These are phyloP conservation scores for Chironomus riparius DNA, from an alignment of 2,888 invertebrate species.

Conservation along the genomic window DNA sequence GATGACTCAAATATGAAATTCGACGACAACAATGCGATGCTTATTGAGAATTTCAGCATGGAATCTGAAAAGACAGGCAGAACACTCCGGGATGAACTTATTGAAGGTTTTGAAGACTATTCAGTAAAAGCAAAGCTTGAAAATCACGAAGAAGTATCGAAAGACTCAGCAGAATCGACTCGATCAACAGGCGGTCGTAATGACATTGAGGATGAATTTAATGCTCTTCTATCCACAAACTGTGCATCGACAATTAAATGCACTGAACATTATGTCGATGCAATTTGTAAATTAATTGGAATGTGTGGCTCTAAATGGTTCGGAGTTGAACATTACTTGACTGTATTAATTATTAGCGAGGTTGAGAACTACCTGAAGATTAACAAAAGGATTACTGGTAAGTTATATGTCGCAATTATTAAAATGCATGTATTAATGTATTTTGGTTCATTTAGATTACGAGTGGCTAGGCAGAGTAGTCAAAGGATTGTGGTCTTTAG, in stretches of 20 bases:
- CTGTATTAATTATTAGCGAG: slow-evolving; percentile 11
- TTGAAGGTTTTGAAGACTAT: slow-evolving; percentile 17
- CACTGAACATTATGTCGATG: slow-evolving; percentile 33
- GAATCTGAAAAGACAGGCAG: slow-evolving; percentile 7
- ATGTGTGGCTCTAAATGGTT: slow-evolving; percentile 24
- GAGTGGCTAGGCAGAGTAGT: slow-evolving; percentile 37
- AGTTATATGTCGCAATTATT: not conserved
- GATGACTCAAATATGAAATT: slow-evolving; percentile 22
- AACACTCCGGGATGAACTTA: not conserved
- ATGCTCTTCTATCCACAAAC: slow-evolving; percentile 15
- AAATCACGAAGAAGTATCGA: slow-evolving; percentile 13
- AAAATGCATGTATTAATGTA: not conserved
- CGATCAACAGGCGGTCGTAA: not conserved
- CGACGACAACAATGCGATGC: slow-evolving; percentile 15
- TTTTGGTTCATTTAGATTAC: slow-evolving; percentile 34
- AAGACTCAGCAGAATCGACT: slow-evolving; percentile 6
- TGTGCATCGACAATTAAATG: slow-evolving; percentile 30
- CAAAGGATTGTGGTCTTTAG: slow-evolving; percentile 37
- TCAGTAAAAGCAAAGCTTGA: slow-evolving; percentile 8
- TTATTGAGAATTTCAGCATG: slow-evolving; percentile 21
- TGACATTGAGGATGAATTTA: slow-evolving; percentile 22
- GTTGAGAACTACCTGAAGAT: slow-evolving; percentile 17
- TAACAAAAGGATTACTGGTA: slow-evolving; percentile 11
- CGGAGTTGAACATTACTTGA: slow-evolving; percentile 13
- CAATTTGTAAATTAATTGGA: slow-evolving; percentile 38